Conservation (phyloP, 2,113 vertebrate species). For the Chlamydotis undulata region DNA sequence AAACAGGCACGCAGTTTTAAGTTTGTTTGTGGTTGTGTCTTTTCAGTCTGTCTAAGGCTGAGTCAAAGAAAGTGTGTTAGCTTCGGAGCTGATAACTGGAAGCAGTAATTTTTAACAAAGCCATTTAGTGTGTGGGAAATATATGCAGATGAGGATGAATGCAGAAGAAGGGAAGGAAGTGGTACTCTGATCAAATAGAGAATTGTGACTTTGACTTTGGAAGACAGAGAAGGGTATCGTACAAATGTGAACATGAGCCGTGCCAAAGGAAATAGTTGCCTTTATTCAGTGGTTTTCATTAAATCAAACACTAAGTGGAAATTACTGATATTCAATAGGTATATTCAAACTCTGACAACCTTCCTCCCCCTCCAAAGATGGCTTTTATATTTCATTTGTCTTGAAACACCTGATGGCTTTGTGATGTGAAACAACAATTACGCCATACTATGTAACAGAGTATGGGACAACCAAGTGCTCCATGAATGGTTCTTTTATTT, state of each 20-base stretch:
- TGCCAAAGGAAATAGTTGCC: slow-evolving; percentile 67
- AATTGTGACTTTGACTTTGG: slow-evolving; percentile 47
- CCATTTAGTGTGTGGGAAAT: slow-evolving; percentile 13
- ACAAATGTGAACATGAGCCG: slow-evolving; percentile 56
- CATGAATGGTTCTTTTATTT: slow-evolving; percentile 66
- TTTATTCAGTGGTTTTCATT: slow-evolving; percentile 69
- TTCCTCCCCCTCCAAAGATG: slow-evolving; percentile 49
- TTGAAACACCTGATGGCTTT: slow-evolving; percentile 54
- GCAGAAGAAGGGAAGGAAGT: slow-evolving; percentile 6
- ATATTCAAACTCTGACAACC: slow-evolving; percentile 74
- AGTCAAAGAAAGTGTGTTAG: slow-evolving; percentile 26
- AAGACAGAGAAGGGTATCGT: slow-evolving; percentile 56
- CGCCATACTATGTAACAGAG: not conserved
- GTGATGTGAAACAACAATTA: slow-evolving; percentile 57
- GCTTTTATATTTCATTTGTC: slow-evolving; percentile 65
- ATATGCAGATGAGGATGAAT: not conserved
- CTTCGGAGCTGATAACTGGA: slow-evolving; percentile 16
- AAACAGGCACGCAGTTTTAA: not conserved
- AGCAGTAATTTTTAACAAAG: slow-evolving; percentile 37
- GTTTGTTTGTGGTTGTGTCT: slow-evolving; percentile 6
- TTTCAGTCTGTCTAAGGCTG: not conserved
- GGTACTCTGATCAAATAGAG: not conserved
- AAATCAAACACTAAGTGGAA: slow-evolving; percentile 71
- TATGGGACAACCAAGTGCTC: slow-evolving; percentile 30
- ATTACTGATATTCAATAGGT: slow-evolving; percentile 72